phyloP scores from a whole-genome alignment of 2,113 vertebrate genomes.

The Proteles cristata region DNA sequence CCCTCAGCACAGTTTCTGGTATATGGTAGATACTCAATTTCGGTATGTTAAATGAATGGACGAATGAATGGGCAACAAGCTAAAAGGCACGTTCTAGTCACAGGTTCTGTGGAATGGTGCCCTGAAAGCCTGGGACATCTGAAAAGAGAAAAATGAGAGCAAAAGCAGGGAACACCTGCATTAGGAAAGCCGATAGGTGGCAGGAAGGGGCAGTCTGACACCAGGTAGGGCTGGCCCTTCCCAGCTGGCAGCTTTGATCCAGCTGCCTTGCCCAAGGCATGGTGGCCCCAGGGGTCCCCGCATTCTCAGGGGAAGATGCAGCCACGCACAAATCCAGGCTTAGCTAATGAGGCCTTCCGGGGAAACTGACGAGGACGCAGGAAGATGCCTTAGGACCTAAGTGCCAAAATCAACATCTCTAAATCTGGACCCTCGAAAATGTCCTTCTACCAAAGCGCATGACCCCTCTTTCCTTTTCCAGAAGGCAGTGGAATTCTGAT shows the following conservation, averaged over 20 bases:
- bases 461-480: neutral
- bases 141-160: neutral
- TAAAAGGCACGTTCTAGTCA: neutral
- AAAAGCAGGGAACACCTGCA: neutral
- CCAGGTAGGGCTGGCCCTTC: neutral
- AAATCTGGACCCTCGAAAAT: neutral
- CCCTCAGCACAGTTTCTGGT: neutral
- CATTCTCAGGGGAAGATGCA: neutral
- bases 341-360: neutral
- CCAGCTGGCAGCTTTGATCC: neutral
- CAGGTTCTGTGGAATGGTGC: neutral
- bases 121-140: neutral
- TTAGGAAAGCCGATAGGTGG: neutral
- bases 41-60: neutral
- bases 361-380: neutral
- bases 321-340: neutral
- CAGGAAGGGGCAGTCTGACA: neutral
- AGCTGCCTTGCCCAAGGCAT: neutral
- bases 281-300: neutral
- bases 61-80: neutral
- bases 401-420: neutral
- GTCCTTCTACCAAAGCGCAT: neutral
- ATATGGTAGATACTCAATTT: neutral
- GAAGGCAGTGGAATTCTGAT: neutral
- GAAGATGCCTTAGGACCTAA: neutral